phyloP scores from a whole-genome alignment of 64 coral and sea anemone genomes.

The Actinia equina region DNA sequence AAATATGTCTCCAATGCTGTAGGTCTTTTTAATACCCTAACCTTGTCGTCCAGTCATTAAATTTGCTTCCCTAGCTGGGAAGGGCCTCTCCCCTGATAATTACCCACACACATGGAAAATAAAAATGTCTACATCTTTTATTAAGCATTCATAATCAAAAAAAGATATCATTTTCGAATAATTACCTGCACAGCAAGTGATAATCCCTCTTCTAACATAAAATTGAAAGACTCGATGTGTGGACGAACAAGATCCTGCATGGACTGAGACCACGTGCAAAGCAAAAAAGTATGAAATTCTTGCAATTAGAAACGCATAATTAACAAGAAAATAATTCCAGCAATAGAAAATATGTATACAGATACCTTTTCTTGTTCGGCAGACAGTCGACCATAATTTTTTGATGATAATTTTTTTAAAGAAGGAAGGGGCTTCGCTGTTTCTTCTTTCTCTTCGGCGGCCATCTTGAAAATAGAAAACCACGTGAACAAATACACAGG shows the following conservation, averaged over 20 bases:
- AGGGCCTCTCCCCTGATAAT: background rate
- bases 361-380: conserved; percentile 80
- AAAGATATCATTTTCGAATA: background rate
- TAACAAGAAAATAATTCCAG: background rate
- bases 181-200: conserved; percentile 81
- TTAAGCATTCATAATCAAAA: background rate
- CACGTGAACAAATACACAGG: conserved; percentile 50
- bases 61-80: no score
- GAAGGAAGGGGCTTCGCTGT: conserved; percentile 42
- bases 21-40: no score
- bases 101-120: no score
- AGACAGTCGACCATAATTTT: conserved; percentile 55
- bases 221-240: conserved; percentile 91
- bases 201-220: conserved; percentile 91
- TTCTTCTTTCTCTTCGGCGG: conserved; percentile 26
- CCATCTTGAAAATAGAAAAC: conserved; percentile 54
- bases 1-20: no score
- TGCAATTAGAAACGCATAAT: background rate
- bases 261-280: conserved; percentile 41
- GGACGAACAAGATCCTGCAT: conserved; percentile 87
- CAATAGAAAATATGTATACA: background rate
- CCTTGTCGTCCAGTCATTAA: no score
- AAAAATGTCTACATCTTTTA: no score
- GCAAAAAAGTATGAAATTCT: background rate
- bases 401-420: conserved; percentile 84